Evolutionary conservation across 2,797 vertebrate genomes (phyloP).

Genomic region (Siniperca scherzeri): DNA sequence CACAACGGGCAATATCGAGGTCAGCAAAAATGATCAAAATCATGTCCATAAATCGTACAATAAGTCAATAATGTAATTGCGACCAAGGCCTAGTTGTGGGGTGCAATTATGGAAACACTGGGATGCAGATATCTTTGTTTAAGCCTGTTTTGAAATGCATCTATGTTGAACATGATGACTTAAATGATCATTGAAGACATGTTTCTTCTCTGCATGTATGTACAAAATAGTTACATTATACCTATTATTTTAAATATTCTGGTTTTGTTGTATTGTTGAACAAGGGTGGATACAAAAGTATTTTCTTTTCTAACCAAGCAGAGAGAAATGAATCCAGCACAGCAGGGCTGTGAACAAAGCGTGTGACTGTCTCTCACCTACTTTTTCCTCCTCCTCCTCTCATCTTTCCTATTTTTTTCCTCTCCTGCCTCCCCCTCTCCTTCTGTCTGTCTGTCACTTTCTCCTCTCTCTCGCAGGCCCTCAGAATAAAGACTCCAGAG

Average conservation of each 20-base stretch:
- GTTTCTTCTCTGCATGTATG: neutral
- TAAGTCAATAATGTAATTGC: too few relatives aligned
- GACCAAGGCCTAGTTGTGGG: neutral
- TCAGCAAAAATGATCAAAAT: too few relatives aligned
- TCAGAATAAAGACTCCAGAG: conserved; percentile 94
- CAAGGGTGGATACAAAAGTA: neutral
- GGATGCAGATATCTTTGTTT: neutral
- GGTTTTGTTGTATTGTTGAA: conserved; percentile 5
- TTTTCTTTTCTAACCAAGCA: conserved; percentile 41
- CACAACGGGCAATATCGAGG: too few relatives aligned
- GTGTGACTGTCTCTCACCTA: conserved; percentile 78
- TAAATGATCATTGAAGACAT: neutral
- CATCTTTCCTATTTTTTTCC: conserved; percentile 39
- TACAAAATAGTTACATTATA: conserved; percentile 2
- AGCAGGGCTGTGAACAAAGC: conserved; percentile 74
- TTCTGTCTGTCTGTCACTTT: conserved; percentile 73
- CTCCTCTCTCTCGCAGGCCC: conserved; percentile 83
- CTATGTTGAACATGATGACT: neutral
- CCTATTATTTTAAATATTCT: neutral
- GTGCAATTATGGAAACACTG: neutral
- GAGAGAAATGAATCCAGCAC: conserved; percentile 41
- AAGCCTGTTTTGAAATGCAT: conserved; percentile 4
- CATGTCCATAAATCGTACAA: too few relatives aligned
- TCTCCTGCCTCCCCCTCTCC: conserved; percentile 68
- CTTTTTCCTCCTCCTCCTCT: conserved; percentile 54